Conservation (phyloP, 1,140 invertebrate species). For the Panagrolaimus sp. region DNA sequence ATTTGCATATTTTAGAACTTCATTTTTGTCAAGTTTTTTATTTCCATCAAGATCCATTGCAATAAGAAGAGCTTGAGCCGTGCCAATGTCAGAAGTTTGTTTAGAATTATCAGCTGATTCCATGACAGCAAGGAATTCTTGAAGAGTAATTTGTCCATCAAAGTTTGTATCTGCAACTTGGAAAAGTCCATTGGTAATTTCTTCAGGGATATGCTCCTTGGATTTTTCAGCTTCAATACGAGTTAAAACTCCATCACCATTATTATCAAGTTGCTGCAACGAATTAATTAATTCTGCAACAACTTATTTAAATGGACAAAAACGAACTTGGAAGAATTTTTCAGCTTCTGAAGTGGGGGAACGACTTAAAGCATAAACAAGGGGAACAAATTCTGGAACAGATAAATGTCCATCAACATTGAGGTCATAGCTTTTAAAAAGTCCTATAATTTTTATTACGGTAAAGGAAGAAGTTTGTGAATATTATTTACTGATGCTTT, state of each 20-base stretch:
- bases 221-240: neutral
- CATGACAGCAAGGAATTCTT: constrained; percentile 4
- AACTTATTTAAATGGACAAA: neutral
- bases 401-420: constrained; percentile 2
- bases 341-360: neutral
- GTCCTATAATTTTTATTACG: neutral
- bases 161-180: neutral
- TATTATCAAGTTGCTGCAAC: neutral
- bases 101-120: neutral
- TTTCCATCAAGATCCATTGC: constrained; percentile 11
- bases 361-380: constrained; percentile 10
- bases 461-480: neutral
- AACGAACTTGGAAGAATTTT: neutral
- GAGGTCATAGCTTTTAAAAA: constrained; percentile 12
- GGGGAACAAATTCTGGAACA: neutral
- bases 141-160: neutral
- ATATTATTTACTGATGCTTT: neutral
- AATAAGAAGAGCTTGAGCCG: constrained; percentile 8
- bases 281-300: neutral
- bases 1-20: neutral
- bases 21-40: constrained; percentile 3
- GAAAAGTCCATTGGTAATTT: constrained; percentile 12
- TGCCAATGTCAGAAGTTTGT: neutral
- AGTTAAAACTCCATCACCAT: constrained; percentile 2
- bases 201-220: neutral